phyloP scores from a whole-genome alignment of 1,140 invertebrate genomes.

The Macrotrachela quadricornifera region DNA sequence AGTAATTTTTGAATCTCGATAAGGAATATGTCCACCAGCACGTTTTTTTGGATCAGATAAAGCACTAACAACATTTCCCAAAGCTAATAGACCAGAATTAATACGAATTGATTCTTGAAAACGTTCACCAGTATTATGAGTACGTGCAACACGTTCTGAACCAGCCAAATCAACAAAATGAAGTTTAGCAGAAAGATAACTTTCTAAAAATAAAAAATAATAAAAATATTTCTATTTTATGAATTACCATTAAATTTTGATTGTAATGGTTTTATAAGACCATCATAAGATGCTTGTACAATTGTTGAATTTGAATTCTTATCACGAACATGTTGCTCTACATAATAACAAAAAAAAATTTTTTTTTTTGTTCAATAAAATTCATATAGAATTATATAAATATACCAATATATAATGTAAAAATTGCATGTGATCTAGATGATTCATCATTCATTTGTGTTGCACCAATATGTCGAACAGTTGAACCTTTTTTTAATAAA shows the following conservation, averaged over 20 bases:
- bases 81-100: slow-evolving; percentile 63
- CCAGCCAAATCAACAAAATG: slow-evolving; percentile 45
- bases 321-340: neutral
- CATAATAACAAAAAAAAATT: too few relatives aligned
- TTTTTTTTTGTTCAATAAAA: too few relatives aligned
- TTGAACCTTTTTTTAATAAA: neutral
- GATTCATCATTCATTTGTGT: slow-evolving; percentile 68
- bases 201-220: too few relatives aligned
- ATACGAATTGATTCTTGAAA: slow-evolving; percentile 66
- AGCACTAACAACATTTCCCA: slow-evolving; percentile 78
- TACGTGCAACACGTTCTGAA: slow-evolving; percentile 73
- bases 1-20: slow-evolving; percentile 72
- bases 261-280: too few relatives aligned
- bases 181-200: slow-evolving; percentile 12
- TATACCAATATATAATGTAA: slow-evolving; percentile 37
- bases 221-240: neutral
- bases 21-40: slow-evolving; percentile 46
- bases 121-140: slow-evolving; percentile 65
- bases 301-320: neutral
- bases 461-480: slow-evolving; percentile 32
- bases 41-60: slow-evolving; percentile 49
- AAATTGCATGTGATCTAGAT: slow-evolving; percentile 61
- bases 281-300: too few relatives aligned
- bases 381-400: slow-evolving; percentile 20
- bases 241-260: neutral